Base-by-base conservation (phyloP, 35 echinoderm and acorn worm genomes). In the Chiridota heheva region DNA sequence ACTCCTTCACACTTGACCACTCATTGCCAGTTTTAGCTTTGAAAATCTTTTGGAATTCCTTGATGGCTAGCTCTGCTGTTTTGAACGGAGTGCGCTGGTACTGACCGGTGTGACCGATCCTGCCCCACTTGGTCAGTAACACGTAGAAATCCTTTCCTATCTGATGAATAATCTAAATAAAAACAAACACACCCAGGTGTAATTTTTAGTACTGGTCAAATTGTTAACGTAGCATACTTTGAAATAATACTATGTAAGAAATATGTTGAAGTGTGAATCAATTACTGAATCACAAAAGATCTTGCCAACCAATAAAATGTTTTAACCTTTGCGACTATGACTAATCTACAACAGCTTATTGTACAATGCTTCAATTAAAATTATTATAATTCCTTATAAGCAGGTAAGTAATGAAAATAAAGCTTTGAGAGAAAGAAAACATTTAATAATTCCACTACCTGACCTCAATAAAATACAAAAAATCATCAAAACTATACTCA, bases 21-120 rank as follows among this genome's bases (percentile, higher is more conserved):
- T 33, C 29, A 77, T 98, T 98, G 48, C 89, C 95, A 42, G 79
- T 80, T 41, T 98, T 98, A 16, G 85, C 51, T 65, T 85, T 87
- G 77, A 98, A 98, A 27, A 98, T 91, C 49, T 98, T 98, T 30
- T 75, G 81, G 59, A 98, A 98, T 67, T 98, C 95, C 44, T 81
- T 89, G 44, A 98, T 68, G 17, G 89, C 95, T 12, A 91, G 89
- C 32, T 82, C 95, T 44, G 66, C 77, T 22, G 41, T 85, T 60
- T 32, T 66, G 59, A 88, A 92, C 0, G 95, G 95, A 0, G 95
- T 93, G 2, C 86, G 59, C 24, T 93, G 91, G 62, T 41, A 88
- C 45, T 93, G 91, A 1, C 91, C 91, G 2, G 29, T 8, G 7
- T 88, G 70, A 1, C 91, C 91, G 17, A 93, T 88, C 22, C 86